A percentile compares a stretch with the other conserved stretches of the same genome.
These are phyloP conservation scores for Sardina pilchardus DNA, from an alignment of 2,113 vertebrate species.

Conservation along the genomic window DNA sequence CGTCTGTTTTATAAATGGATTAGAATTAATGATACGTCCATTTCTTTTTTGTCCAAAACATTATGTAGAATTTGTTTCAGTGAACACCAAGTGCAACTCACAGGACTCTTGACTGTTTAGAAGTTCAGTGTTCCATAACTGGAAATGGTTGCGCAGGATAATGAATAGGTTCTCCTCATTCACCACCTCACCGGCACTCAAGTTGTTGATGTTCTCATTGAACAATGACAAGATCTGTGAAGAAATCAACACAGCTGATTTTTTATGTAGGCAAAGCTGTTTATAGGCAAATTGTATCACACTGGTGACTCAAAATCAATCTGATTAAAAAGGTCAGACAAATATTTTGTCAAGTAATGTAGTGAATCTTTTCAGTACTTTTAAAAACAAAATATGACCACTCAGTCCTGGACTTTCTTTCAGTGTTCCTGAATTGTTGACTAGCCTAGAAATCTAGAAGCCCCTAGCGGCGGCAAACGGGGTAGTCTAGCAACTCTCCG, in stretches of 20 bases:
- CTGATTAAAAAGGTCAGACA: too few relatives aligned
- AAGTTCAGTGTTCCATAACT: constrained; percentile 30
- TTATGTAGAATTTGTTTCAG: not conserved
- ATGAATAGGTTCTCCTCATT: constrained; percentile 9
- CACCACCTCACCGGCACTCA: constrained; percentile 11
- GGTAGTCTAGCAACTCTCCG: too few relatives aligned
- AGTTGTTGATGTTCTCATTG: not conserved
- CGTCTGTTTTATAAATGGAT: constrained; percentile 19
- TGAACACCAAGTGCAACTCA: not conserved
- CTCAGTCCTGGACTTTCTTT: too few relatives aligned
- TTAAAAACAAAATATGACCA: too few relatives aligned
- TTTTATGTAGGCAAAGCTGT: not conserved
- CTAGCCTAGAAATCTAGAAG: too few relatives aligned
- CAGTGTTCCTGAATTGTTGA: too few relatives aligned
- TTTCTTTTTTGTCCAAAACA: not conserved
- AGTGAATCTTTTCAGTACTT: too few relatives aligned
- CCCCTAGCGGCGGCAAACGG: too few relatives aligned
- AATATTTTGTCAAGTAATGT: too few relatives aligned
- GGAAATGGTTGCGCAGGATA: constrained; percentile 12
- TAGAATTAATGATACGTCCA: not conserved
- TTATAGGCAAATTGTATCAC: not conserved
- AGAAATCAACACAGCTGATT: not conserved
- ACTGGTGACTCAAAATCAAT: too few relatives aligned
- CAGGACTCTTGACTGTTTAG: not conserved
- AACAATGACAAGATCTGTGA: constrained; percentile 23